Percentiles rank a stretch among this genome's conserved stretches.
Conservation (phyloP, 2,113 vertebrate genomes). For the Gymnogyps californianus region DNA sequence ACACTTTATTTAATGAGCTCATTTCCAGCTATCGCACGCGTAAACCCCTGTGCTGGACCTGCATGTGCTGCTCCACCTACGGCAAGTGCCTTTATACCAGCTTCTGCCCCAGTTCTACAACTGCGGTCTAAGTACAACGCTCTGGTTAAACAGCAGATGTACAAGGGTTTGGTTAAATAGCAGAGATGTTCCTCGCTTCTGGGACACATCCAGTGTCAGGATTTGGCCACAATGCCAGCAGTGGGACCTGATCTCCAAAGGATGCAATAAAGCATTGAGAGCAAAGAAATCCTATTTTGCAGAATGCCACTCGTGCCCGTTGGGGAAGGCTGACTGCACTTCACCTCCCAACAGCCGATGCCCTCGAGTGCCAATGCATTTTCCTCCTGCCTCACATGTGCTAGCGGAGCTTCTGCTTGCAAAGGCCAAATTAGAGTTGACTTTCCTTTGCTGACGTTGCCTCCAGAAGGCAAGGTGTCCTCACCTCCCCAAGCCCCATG, state of each 20-base stretch:
- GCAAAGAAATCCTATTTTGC: background rate
- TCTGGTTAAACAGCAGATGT: background rate
- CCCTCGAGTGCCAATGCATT: rapidly evolving
- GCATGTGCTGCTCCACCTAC: background rate
- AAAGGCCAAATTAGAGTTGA: background rate
- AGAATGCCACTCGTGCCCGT: background rate
- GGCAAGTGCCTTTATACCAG: background rate
- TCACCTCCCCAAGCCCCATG: rapidly evolving
- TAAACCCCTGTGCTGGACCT: background rate
- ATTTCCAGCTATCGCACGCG: background rate
- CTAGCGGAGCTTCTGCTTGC: background rate
- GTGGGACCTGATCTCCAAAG: background rate
- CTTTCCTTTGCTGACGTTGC: background rate
- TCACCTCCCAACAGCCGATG: background rate
- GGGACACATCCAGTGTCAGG: background rate
- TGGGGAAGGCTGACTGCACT: rapidly evolving
- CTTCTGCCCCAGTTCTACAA: background rate
- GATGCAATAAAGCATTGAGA: background rate
- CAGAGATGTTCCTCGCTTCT: background rate
- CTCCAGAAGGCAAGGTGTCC: background rate
- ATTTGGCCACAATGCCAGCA: background rate
- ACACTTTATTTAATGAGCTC: background rate
- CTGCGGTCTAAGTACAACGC: rapidly evolving
- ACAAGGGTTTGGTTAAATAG: background rate
- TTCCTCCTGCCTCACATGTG: rapidly evolving